phyloP scores from a whole-genome alignment of 2,113 vertebrate species.

The Actenoides lindsayi region DNA sequence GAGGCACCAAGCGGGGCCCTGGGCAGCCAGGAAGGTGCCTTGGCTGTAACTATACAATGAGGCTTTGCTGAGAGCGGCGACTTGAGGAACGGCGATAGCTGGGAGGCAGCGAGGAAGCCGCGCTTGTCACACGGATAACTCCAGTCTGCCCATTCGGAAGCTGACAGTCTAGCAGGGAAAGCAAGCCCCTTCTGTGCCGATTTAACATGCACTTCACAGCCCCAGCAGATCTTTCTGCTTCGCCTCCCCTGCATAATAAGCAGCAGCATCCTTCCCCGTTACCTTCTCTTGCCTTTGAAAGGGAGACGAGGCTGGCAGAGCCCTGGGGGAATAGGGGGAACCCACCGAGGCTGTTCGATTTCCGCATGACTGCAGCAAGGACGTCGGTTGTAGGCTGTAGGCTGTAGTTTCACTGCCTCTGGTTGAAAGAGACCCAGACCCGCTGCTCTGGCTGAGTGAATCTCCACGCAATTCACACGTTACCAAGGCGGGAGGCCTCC shows the following conservation, averaged over 20 bases:
- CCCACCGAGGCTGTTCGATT: not conserved
- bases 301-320: not conserved
- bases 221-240: constrained; percentile 41
- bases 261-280: not conserved
- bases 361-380: not conserved
- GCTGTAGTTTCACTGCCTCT: not conserved
- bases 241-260: not conserved
- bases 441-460: not conserved
- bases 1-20: not conserved
- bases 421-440: not conserved
- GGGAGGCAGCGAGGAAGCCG: not conserved
- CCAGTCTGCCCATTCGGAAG: not conserved
- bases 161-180: not conserved
- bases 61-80: not conserved
- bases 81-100: not conserved
- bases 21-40: not conserved
- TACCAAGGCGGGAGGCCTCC: not conserved
- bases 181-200: not conserved
- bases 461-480: not conserved
- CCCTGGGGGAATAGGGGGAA: not conserved
- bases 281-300: not conserved
- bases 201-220: not conserved
- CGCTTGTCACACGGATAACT: not conserved
- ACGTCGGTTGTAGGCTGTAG: not conserved
- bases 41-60: not conserved